Percentiles rank a stretch among this genome's conserved stretches.
Conservation (phyloP, 2,888 invertebrate species). For the Phengaris alcon region DNA sequence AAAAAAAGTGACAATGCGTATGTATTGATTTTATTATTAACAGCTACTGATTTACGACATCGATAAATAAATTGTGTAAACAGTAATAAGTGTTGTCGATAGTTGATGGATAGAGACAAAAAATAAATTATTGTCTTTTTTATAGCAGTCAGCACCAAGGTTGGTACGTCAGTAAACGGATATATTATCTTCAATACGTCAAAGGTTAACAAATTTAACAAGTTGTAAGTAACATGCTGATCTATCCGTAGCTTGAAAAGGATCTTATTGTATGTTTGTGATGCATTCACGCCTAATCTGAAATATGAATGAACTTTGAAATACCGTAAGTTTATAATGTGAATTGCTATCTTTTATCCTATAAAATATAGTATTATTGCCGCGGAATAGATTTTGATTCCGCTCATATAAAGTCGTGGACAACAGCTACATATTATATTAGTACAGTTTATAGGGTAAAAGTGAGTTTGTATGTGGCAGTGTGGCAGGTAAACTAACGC, state of each 20-base stretch:
- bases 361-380: too few species aligned
- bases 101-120: neutral
- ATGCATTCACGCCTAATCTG: too few species aligned
- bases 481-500: neutral
- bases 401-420: too few species aligned
- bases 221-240: neutral
- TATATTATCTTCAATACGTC: neutral
- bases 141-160: neutral
- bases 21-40: neutral
- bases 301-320: too few species aligned
- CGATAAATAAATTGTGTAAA: conserved; percentile 1
- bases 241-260: neutral
- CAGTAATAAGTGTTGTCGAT: conserved; percentile 9
- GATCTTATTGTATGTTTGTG: neutral
- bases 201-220: neutral
- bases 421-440: too few species aligned
- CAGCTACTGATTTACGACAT: conserved; percentile 8
- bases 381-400: too few species aligned
- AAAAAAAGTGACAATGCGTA: neutral
- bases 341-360: too few species aligned
- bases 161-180: neutral
- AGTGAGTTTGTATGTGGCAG: neutral
- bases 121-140: conserved; percentile 10
- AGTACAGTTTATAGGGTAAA: neutral
- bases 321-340: too few species aligned